Evolutionary conservation across 2,113 vertebrate genomes (phyloP).

Genomic region (Sterrhoptilus dennistouni): DNA sequence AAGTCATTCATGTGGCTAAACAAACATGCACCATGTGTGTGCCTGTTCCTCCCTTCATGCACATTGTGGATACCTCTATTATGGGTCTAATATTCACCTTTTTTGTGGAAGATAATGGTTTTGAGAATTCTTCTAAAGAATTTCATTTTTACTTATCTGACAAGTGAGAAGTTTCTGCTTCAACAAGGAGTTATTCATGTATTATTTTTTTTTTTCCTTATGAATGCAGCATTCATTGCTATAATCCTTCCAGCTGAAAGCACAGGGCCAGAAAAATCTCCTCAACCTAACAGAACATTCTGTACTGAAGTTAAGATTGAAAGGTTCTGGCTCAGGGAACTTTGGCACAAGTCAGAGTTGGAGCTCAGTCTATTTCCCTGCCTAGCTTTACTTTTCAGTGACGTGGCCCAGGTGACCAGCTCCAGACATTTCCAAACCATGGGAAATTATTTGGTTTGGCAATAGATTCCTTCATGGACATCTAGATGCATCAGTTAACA

Average conservation of each 20-base stretch:
- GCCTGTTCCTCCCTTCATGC: not conserved
- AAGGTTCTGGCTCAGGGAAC: not conserved
- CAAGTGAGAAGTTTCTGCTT: not conserved
- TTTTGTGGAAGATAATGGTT: not conserved
- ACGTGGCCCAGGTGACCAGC: not conserved
- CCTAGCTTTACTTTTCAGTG: not conserved
- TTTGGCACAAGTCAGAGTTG: not conserved
- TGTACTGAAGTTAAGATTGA: not conserved
- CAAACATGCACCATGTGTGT: not conserved
- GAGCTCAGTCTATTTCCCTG: not conserved
- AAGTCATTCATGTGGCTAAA: not conserved
- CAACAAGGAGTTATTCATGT: not conserved
- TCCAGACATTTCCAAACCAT: not conserved
- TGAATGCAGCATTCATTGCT: slow-evolving; percentile 13
- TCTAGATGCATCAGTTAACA: not conserved
- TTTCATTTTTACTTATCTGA: not conserved
- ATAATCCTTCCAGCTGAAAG: not conserved
- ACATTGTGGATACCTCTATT: not conserved
- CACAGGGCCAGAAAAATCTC: not conserved
- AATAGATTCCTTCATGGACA: not conserved
- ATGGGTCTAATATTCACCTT: not conserved
- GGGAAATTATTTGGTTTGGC: not conserved
- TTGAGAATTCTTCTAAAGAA: not conserved
- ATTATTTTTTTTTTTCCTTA: not conserved
- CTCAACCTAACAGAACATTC: not conserved